A percentile compares a stretch with the other conserved stretches of the same genome.
These are phyloP conservation scores for Monoplex corrugatus DNA, from an alignment of 2,888 invertebrate species.

Conservation along the genomic window DNA sequence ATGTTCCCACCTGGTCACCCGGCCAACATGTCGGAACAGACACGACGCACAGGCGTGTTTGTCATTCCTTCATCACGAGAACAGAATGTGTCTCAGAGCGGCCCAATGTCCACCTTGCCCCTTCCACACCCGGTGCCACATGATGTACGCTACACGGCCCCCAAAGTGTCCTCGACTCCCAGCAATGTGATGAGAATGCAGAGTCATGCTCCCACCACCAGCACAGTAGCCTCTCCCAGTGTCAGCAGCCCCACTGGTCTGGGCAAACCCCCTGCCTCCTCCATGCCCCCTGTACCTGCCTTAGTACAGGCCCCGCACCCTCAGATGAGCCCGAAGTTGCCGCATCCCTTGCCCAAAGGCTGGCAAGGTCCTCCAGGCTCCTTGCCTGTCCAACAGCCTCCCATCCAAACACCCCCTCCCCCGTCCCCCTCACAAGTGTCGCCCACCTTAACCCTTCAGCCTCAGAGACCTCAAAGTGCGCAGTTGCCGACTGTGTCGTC, in stretches of 20 bases:
- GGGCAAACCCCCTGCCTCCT: background rate
- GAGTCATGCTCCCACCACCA: background rate
- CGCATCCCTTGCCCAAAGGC: slow-evolving; percentile 39
- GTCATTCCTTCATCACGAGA: slow-evolving; percentile 28
- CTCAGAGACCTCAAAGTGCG: slow-evolving; percentile 50
- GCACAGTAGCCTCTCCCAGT: background rate
- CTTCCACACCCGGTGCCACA: background rate
- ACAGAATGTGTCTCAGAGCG: background rate
- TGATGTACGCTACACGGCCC: slow-evolving; percentile 36
- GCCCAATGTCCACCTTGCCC: background rate
- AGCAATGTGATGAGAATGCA: slow-evolving; percentile 35
- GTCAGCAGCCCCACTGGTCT: background rate
- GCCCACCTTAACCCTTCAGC: slow-evolving; percentile 46
- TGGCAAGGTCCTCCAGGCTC: slow-evolving; percentile 28
- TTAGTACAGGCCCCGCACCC: slow-evolving; percentile 44
- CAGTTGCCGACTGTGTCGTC: slow-evolving; percentile 47
- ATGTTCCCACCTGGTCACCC: slow-evolving; percentile 39
- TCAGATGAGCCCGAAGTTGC: slow-evolving; percentile 50
- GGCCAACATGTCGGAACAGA: background rate
- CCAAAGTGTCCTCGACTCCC: slow-evolving; percentile 30
- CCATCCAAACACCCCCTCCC: slow-evolving; percentile 45
- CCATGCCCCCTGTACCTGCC: slow-evolving; percentile 51
- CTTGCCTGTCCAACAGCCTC: slow-evolving; percentile 36
- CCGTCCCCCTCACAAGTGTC: slow-evolving; percentile 50
- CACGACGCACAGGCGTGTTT: slow-evolving; percentile 37